Conservation (phyloP, 2,888 invertebrate species). For the Emmelina monodactyla region DNA sequence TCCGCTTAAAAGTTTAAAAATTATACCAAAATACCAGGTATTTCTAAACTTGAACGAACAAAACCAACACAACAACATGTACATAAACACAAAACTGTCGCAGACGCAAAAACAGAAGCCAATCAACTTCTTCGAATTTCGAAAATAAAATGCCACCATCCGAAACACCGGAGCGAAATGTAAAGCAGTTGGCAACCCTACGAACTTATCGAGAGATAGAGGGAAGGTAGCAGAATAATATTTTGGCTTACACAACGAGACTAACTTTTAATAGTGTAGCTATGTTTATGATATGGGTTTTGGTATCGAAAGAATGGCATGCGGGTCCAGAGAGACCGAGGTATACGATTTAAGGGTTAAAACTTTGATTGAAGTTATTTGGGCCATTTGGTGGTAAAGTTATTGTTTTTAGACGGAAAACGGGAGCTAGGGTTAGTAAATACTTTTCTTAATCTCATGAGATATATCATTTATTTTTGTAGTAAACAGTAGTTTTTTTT, state of each 20-base stretch:
- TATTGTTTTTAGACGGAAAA: too few relatives aligned
- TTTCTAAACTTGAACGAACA: slow-evolving; percentile 1
- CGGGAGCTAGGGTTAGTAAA: too few relatives aligned
- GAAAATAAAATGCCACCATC: neutral
- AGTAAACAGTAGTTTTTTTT: too few relatives aligned
- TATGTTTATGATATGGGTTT: slow-evolving; percentile 58
- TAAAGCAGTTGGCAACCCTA: slow-evolving; percentile 43
- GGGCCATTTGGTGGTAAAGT: too few relatives aligned
- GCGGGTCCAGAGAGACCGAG: slow-evolving; percentile 27
- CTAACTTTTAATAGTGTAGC: slow-evolving; percentile 64
- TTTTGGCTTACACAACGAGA: slow-evolving; percentile 64
- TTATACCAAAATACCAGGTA: neutral
- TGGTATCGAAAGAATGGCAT: slow-evolving; percentile 35
- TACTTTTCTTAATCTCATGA: too few relatives aligned
- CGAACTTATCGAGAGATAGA: slow-evolving; percentile 36
- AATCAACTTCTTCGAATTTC: slow-evolving; percentile 1
- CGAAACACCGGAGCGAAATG: slow-evolving; percentile 11
- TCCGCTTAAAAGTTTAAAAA: too few relatives aligned
- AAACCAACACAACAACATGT: slow-evolving; percentile 3
- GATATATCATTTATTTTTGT: too few relatives aligned
- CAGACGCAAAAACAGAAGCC: neutral
- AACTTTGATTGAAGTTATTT: slow-evolving; percentile 23
- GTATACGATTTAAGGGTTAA: slow-evolving; percentile 20
- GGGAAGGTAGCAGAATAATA: slow-evolving; percentile 62
- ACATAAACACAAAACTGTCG: slow-evolving; percentile 1